Evolutionary conservation across 2,113 vertebrate genomes (phyloP).

Genomic region (Nothocercus julius): DNA sequence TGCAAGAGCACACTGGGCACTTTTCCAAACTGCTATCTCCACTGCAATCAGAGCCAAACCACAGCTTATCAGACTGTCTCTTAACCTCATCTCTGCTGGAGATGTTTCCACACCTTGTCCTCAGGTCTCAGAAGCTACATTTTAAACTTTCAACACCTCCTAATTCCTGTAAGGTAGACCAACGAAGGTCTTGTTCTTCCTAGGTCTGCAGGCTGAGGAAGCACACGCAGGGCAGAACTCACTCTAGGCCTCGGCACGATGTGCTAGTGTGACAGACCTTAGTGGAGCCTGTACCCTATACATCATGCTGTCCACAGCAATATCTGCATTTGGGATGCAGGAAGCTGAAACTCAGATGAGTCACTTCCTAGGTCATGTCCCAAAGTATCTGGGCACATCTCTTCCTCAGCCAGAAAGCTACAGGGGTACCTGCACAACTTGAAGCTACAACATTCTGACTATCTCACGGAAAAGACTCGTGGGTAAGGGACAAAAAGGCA

Average conservation of each 20-base stretch:
- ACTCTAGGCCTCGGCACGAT: neutral
- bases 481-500: neutral
- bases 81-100: neutral
- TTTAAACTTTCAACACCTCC: neutral
- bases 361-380: neutral
- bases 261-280: neutral
- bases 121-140: neutral
- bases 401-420: neutral
- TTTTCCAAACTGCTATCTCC: slow-evolving; percentile 24
- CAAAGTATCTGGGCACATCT: neutral
- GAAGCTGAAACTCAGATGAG: neutral
- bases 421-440: neutral
- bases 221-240: neutral
- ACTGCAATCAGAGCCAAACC: slow-evolving; percentile 12
- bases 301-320: accelerated
- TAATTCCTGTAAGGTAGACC: neutral
- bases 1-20: neutral
- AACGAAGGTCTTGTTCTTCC: neutral
- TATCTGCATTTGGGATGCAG: neutral
- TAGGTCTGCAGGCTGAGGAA: neutral
- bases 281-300: neutral
- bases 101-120: neutral
- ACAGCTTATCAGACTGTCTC: neutral
- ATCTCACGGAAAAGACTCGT: neutral
- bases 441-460: neutral